Evolutionary conservation across 2,888 invertebrate genomes (phyloP), one percentile per base, ranked within the genome.

Genomic region (Flexamia atlantica): DNA sequence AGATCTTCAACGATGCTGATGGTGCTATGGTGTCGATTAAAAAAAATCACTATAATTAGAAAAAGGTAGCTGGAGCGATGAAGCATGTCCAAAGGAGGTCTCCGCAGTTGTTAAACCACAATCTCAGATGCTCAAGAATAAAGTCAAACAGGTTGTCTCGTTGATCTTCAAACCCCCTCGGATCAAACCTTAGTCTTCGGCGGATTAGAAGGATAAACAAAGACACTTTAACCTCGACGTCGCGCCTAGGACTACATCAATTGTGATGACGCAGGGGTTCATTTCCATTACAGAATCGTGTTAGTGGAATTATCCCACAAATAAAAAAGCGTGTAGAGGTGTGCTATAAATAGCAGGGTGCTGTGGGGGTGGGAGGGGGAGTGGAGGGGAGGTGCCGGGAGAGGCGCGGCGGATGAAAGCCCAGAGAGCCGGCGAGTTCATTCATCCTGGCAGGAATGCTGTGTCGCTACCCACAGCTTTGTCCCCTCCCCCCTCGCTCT

Each of bases 391-490:
- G 32, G 40, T 36, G 70, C 23, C 3, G n/a, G 68, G 40, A 7
- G 60, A 60, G 60, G 60, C 5, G 68, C 68, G 23, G 36, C 40
- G 50, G 50, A 76, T 46, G 50, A 50, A 76, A 50, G 46, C 20
- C 20, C 17, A 1, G 50, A 40, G 42, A 12, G 50, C 32, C 17
- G 79, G 53, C 57, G 79, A 57, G 79, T 79, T 79, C 79, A 79
- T 79, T 79, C 79, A 79, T 79, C 79, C 79, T 79, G 57, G 4
- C 57, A 32, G 79, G 79, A 79, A 79, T 79, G 79, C 28, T 79
- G 76, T n/a, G 28, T 7, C 42, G 25, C 76, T 50, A 25, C 53
- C 53, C 53, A 36, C 79, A 50, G 46, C 46, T 76, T 46, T 76
- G 74, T 36, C 28, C 30, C 76, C 17, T 50, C 4, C 42, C 20